A percentile compares a stretch with the other conserved stretches of the same genome.
Conservation (phyloP, 2,797 vertebrate genomes). For the Emydoidea blandingii region DNA sequence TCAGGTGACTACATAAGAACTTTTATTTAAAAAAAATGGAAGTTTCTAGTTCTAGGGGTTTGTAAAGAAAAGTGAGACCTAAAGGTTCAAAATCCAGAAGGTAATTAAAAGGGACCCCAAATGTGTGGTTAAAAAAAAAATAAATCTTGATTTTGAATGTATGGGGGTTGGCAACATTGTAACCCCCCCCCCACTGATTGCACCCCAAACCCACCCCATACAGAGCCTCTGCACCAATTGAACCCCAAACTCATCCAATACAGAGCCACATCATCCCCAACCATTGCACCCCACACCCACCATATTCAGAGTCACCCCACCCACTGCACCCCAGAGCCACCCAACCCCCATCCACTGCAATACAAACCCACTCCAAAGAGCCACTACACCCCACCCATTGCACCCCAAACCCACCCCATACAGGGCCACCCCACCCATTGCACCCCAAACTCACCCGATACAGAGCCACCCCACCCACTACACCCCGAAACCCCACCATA, state of each 20-base stretch:
- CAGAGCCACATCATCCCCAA: background rate
- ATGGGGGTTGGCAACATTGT: background rate
- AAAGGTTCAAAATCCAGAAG: background rate
- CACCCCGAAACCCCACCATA: slow-evolving; percentile 37
- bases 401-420: too few species aligned
- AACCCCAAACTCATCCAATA: background rate
- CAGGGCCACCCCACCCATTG: background rate
- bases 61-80: background rate
- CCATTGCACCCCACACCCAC: too few species aligned
- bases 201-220: background rate
- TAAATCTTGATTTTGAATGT: background rate
- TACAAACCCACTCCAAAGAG: too few species aligned
- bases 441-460: background rate
- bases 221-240: too few species aligned
- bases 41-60: background rate
- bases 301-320: too few species aligned
- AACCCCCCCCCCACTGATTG: too few species aligned
- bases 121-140: background rate
- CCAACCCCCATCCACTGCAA: too few species aligned
- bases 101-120: background rate
- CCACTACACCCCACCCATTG: too few species aligned
- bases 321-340: too few species aligned
- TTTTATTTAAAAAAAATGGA: background rate
- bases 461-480: background rate
- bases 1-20: background rate